These are phyloP conservation scores for Drosophila tristis DNA, from an alignment of 1,140 invertebrate genomes.

Conservation along the genomic window DNA sequence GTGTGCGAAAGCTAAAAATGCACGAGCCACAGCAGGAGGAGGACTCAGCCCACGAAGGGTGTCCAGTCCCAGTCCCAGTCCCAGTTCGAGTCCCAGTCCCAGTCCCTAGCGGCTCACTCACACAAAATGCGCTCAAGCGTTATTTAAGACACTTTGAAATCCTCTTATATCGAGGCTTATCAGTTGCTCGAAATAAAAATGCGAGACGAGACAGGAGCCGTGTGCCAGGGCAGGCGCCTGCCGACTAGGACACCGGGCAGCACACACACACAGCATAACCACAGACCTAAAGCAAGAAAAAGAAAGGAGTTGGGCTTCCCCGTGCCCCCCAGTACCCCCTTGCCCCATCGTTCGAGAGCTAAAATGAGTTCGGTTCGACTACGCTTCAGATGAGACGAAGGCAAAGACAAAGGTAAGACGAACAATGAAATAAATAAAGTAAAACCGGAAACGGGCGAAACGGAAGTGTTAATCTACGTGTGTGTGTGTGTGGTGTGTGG, in stretches of 20 bases:
- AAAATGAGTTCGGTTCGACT: constrained; percentile 20
- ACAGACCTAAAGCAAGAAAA: constrained; percentile 3
- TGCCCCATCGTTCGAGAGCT: background rate
- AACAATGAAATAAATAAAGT: constrained; percentile 51
- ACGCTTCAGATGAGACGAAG: constrained; percentile 22
- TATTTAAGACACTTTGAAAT: constrained; percentile 73
- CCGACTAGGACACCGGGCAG: background rate
- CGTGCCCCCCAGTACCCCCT: background rate
- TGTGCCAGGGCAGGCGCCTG: too few relatives aligned
- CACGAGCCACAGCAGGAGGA: constrained; percentile 13
- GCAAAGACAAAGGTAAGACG: constrained; percentile 44
- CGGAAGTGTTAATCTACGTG: constrained; percentile 58
- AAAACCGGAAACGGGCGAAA: constrained; percentile 35
- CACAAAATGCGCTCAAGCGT: constrained; percentile 69
- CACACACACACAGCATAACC: background rate
- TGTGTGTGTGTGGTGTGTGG: background rate
- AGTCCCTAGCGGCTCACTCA: constrained; percentile 50
- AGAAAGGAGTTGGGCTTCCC: background rate
- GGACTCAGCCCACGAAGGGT: background rate
- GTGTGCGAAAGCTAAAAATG: constrained; percentile 38
- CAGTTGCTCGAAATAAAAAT: constrained; percentile 64
- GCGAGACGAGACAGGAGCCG: constrained; percentile 38
- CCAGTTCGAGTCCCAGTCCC: too few relatives aligned
- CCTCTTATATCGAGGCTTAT: constrained; percentile 72
- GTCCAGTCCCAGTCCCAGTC: background rate